These are phyloP conservation scores for Hydrocynus forskahlii DNA, from an alignment of 2,797 vertebrate genomes.

Conservation along the genomic window DNA sequence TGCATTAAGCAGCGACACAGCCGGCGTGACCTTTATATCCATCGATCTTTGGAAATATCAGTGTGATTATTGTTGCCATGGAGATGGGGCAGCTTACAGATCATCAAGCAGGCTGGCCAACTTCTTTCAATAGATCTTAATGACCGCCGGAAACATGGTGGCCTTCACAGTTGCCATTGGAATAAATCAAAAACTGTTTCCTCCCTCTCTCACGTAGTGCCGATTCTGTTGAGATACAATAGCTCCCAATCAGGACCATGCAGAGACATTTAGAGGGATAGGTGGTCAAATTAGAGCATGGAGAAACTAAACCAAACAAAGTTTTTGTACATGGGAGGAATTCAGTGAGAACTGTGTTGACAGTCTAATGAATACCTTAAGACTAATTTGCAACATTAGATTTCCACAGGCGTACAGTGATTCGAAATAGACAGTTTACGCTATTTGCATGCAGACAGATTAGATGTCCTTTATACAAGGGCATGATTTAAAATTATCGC, in stretches of 20 bases:
- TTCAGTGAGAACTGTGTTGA: not conserved
- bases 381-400: not conserved
- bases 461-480: conserved; percentile 21
- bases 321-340: no score
- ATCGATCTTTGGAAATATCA: conserved; percentile 60
- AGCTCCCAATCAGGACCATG: not conserved
- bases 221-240: not conserved
- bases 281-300: no score
- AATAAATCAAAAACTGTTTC: conserved; percentile 8
- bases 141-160: conserved; percentile 47
- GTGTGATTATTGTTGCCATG: conserved; percentile 57
- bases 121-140: conserved; percentile 53
- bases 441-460: not conserved
- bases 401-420: not conserved
- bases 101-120: conserved; percentile 28
- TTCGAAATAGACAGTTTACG: not conserved
- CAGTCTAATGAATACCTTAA: not conserved
- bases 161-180: conserved; percentile 2
- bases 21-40: conserved; percentile 63
- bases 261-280: no score
- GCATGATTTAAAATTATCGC: conserved; percentile 1
- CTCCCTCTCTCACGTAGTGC: not conserved
- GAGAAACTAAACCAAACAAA: no score
- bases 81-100: conserved; percentile 44
- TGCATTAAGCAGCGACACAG: conserved; percentile 41